A percentile compares a stretch with the other conserved stretches of the same genome.
phyloP scores from a whole-genome alignment of 2,113 vertebrate species.

The Oophaga pumilio region DNA sequence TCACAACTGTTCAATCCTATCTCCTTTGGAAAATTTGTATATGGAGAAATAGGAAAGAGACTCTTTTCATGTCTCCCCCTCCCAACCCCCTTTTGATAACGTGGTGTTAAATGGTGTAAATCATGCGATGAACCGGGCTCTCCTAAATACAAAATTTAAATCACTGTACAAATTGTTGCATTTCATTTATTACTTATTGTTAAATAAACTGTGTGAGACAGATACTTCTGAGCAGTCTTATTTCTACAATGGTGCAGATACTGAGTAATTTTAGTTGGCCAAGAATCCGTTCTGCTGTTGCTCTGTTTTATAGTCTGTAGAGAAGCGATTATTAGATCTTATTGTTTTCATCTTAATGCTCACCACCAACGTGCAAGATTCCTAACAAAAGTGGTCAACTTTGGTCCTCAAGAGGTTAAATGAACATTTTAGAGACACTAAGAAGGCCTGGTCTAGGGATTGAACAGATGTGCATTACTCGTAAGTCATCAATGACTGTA shows the following conservation, averaged over 20 bases:
- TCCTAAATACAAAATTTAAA: constrained; percentile 86
- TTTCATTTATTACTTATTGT: constrained; percentile 87
- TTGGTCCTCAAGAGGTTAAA: no score
- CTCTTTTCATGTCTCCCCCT: constrained; percentile 59
- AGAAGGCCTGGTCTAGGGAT: no score
- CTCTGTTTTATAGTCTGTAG: no score
- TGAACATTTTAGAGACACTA: no score
- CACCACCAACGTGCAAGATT: no score
- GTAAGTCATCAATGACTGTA: no score
- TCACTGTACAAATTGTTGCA: constrained; percentile 88
- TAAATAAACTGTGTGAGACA: constrained; percentile 88
- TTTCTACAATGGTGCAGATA: neutral
- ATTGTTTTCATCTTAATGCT: no score
- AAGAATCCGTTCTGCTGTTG: neutral
- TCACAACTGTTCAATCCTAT: constrained; percentile 51
- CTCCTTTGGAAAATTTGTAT: constrained; percentile 82
- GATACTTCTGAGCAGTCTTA: constrained; percentile 54
- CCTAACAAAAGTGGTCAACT: no score
- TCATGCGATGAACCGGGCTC: constrained; percentile 83
- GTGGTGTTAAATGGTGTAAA: constrained; percentile 80
- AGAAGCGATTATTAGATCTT: no score
- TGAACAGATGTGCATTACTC: no score
- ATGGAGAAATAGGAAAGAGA: constrained; percentile 73
- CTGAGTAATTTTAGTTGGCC: neutral
- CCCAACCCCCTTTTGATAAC: constrained; percentile 60